Conservation (phyloP, 2,888 invertebrate species). For the Nemurella pictetii region DNA sequence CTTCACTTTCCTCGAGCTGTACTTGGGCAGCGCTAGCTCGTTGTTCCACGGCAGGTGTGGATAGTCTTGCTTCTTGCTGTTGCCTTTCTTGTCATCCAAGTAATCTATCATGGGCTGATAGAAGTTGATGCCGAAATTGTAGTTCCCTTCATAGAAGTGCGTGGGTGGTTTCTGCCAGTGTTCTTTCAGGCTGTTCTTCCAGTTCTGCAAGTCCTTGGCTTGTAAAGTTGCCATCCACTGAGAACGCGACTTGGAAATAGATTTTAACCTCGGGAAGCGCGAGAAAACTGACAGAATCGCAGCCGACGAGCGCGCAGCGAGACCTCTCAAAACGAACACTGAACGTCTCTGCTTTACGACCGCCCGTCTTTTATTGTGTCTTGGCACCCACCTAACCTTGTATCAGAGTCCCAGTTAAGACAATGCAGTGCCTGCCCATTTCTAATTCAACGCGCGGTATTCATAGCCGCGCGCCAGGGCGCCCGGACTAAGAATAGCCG, state of each 20-base stretch:
- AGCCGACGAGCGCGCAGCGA: neutral
- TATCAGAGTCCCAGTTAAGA: constrained; percentile 11
- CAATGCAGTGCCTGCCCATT: constrained; percentile 20
- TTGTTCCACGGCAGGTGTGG: constrained; percentile 76
- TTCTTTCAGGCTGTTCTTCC: constrained; percentile 27
- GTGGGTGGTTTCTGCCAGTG: constrained; percentile 64
- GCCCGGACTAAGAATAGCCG: constrained; percentile 40
- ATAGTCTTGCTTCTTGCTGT: constrained; percentile 54
- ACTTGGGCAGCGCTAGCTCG: constrained; percentile 69
- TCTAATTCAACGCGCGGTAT: constrained; percentile 23
- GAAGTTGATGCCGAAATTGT: constrained; percentile 80
- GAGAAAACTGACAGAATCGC: neutral
- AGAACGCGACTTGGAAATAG: constrained; percentile 17
- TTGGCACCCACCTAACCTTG: constrained; percentile 20
- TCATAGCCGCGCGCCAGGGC: constrained; percentile 1
- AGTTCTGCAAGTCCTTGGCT: neutral
- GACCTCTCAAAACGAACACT: constrained; percentile 4
- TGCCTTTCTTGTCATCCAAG: constrained; percentile 70
- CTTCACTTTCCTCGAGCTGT: constrained; percentile 66
- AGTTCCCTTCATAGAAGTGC: constrained; percentile 77
- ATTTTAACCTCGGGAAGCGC: neutral
- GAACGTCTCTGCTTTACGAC: neutral
- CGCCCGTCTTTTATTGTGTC: constrained; percentile 20
- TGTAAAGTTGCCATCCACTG: constrained; percentile 36
- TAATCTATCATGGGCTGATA: constrained; percentile 89